Base-by-base conservation (phyloP, 2,888 invertebrate genomes). In the Ommatoiulus sabulosus region DNA sequence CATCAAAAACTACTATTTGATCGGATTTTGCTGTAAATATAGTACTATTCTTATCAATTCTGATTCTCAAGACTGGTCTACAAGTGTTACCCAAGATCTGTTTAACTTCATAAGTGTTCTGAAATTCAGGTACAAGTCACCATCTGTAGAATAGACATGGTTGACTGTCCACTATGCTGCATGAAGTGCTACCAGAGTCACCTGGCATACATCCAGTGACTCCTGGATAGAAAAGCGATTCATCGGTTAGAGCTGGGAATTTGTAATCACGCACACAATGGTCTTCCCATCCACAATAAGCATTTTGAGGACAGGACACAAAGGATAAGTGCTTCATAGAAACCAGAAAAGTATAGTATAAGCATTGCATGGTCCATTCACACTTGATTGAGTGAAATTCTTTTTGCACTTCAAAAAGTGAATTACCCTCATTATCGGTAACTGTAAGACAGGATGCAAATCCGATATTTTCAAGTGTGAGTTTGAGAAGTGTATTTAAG, bases 131-230 rank as follows among this genome's bases (percentile, higher is more conserved):
- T 0, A 72, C 72, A 17, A 85, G 12, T n/a, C 46, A 85, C 85
- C 85, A 85, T 44, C 46, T 44, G 15, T 85, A 85, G 12, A 85
- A 85, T 44, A 85, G 20, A 44, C 85, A 85, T 7, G 85, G 46
- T 10, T 85, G 85, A 44, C 85, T 85, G 15, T 85, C 85, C 4
- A 20, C 15, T 0, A 85, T 85, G 20, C 3, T 12, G 15, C 85
- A 85, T 1, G n/a, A 12, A 8, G 20, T 72, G 20, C 85, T 85
- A 8, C 85, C 85, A 3, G 85, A 85, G 15, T 85, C 85, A 10
- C 85, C 85, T n/a, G 85, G n/a, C 7, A 85, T 85, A 20, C 85
- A 85, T 12, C 46, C 85, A n/a, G 85, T 85, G 0, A 85, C 46
- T 44, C 85, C 85, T 35, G 85, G 85, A 6, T 20, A 85, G 15